These are phyloP conservation scores for Ammospiza nelsoni DNA, from an alignment of 2,113 vertebrate genomes.

Conservation along the genomic window DNA sequence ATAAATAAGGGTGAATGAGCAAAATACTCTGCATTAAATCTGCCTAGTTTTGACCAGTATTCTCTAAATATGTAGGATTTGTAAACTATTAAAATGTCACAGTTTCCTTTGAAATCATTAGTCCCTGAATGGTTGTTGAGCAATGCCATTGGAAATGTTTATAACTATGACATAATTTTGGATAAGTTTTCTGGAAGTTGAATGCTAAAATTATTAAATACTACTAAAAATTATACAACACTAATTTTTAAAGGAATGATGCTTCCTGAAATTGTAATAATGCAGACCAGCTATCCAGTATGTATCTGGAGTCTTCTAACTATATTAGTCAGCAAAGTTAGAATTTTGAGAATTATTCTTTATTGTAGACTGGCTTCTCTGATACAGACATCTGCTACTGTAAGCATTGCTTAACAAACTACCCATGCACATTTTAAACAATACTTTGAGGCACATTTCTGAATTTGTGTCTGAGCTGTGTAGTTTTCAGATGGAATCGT, in stretches of 20 bases:
- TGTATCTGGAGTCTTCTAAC: accelerated
- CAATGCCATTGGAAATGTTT: not conserved
- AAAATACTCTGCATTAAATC: not conserved
- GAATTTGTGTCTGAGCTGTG: not conserved
- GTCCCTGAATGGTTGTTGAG: not conserved
- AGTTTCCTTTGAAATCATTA: not conserved
- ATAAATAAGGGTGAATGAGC: not conserved
- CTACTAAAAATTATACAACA: not conserved
- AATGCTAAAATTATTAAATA: not conserved
- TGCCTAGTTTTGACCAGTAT: not conserved
- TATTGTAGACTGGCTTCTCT: not conserved
- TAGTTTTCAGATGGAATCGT: not conserved
- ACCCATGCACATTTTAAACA: not conserved
- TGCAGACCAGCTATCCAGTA: not conserved
- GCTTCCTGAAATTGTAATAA: not conserved
- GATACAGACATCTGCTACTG: not conserved
- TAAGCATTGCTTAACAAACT: not conserved
- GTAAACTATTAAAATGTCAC: not conserved
- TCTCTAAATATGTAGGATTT: not conserved
- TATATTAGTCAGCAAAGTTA: not conserved
- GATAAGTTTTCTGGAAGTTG: not conserved
- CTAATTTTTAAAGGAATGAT: not conserved
- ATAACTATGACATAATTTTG: not conserved
- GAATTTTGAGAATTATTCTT: not conserved
- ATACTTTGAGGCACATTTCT: not conserved